Evolutionary conservation across 2,797 vertebrate genomes (phyloP).

Genomic region (Masticophis lateralis): DNA sequence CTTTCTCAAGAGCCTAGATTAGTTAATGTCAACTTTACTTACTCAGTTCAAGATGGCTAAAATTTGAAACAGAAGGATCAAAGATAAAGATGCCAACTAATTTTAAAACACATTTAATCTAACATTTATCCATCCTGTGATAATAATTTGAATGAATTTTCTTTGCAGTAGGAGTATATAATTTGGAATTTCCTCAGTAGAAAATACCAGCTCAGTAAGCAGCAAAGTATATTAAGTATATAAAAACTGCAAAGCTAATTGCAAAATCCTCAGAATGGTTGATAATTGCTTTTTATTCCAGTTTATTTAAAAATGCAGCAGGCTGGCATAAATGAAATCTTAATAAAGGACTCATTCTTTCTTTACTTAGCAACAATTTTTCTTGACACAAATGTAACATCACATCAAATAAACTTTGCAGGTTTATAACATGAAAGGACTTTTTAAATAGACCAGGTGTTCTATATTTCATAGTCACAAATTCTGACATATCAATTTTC

Average conservation of each 20-base stretch:
- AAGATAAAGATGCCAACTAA: conserved; percentile 34
- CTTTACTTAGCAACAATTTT: conserved; percentile 10
- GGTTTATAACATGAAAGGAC: conserved; percentile 7
- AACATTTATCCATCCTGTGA: background rate
- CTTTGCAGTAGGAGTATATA: conserved; percentile 9
- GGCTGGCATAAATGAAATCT: conserved; percentile 39
- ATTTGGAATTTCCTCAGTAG: conserved; percentile 56
- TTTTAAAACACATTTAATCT: conserved; percentile 44
- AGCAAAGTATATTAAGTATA: conserved; percentile 47
- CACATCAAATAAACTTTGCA: conserved; percentile 29
- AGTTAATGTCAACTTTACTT: background rate
- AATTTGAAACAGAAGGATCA: conserved; percentile 47
- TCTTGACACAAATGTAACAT: background rate
- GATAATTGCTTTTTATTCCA: conserved; percentile 8
- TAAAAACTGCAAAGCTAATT: conserved; percentile 49
- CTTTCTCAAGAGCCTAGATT: background rate
- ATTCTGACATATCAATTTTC: background rate
- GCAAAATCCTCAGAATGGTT: conserved; percentile 52
- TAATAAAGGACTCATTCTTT: conserved; percentile 32
- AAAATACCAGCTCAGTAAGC: conserved; percentile 58
- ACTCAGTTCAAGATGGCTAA: conserved; percentile 12
- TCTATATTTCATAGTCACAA: conserved; percentile 27
- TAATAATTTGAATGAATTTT: conserved; percentile 48
- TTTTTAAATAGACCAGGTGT: conserved; percentile 9
- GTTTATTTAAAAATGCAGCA: conserved; percentile 13